Evolutionary conservation across 1,140 invertebrate species (phyloP).

Genomic region (Tetramorium parvispinum): DNA sequence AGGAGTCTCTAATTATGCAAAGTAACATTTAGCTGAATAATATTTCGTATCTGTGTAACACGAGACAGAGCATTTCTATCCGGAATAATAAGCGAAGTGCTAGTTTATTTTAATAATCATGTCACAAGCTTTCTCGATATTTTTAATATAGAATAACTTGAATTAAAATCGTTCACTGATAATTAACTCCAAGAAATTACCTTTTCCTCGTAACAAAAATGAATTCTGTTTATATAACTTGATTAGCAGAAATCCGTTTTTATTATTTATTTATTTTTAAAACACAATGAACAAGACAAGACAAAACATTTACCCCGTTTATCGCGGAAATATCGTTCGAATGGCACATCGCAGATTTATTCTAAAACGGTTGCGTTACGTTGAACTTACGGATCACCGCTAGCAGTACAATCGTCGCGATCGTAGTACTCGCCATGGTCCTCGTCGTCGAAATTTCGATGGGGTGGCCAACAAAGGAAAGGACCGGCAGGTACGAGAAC

Average conservation of each 20-base stretch:
- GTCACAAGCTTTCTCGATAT: not conserved
- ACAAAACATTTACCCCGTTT: not conserved
- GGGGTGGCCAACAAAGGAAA: conserved; percentile 9
- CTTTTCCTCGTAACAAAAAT: not conserved
- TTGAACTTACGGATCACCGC: conserved; percentile 77
- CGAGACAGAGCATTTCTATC: not conserved
- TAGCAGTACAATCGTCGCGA: conserved; percentile 57
- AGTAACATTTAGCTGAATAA: not conserved
- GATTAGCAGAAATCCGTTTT: not conserved
- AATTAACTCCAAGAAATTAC: not conserved
- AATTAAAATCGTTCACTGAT: not conserved
- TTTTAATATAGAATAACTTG: not conserved
- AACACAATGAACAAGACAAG: too few relatives aligned
- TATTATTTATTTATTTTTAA: not conserved
- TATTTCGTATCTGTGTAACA: not conserved
- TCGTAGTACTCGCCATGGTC: conserved; percentile 61
- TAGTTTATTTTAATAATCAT: not conserved
- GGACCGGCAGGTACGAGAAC: not conserved
- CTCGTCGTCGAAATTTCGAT: conserved; percentile 3
- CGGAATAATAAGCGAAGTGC: not conserved
- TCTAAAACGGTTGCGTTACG: not conserved
- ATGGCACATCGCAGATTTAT: too few relatives aligned
- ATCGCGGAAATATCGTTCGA: conserved; percentile 18
- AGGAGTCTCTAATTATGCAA: not conserved
- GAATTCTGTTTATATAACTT: not conserved